Percentiles rank a stretch among this genome's conserved stretches.
Evolutionary conservation across 2,113 vertebrate species (phyloP).

Genomic region (Antechinus stuartii): DNA sequence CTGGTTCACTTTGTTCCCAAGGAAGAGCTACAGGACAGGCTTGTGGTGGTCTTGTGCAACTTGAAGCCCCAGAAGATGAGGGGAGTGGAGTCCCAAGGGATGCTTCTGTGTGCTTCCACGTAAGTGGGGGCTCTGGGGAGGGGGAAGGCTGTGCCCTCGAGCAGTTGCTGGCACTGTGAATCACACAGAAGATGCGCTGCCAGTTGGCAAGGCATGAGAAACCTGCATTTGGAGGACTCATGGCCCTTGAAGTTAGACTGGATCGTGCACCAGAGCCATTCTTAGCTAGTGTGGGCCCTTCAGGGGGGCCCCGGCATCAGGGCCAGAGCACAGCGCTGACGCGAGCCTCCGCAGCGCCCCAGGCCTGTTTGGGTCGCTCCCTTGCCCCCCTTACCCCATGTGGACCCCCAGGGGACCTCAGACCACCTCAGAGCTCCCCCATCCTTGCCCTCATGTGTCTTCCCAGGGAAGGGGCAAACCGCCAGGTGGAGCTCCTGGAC

Average conservation of each 20-base stretch:
- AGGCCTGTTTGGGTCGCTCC: background rate
- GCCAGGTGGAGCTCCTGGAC: conserved; percentile 93
- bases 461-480: conserved; percentile 87
- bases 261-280: background rate
- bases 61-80: conserved; percentile 98
- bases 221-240: background rate
- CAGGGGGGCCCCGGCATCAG: background rate
- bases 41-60: conserved; percentile 95
- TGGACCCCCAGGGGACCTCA: rapidly evolving
- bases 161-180: background rate
- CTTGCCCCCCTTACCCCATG: background rate
- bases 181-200: background rate
- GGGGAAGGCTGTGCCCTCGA: no score
- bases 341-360: background rate
- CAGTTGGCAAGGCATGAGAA: background rate
- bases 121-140: conserved; percentile 78
- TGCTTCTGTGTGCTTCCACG: conserved; percentile 95
- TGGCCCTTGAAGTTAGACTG: background rate
- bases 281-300: background rate
- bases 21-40: conserved; percentile 92
- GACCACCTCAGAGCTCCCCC: background rate
- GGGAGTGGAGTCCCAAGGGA: conserved; percentile 96
- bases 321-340: background rate
- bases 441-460: background rate
- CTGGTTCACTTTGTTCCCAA: conserved; percentile 92